phyloP scores from a whole-genome alignment of 2,888 invertebrate genomes.

The Noctua comes region DNA sequence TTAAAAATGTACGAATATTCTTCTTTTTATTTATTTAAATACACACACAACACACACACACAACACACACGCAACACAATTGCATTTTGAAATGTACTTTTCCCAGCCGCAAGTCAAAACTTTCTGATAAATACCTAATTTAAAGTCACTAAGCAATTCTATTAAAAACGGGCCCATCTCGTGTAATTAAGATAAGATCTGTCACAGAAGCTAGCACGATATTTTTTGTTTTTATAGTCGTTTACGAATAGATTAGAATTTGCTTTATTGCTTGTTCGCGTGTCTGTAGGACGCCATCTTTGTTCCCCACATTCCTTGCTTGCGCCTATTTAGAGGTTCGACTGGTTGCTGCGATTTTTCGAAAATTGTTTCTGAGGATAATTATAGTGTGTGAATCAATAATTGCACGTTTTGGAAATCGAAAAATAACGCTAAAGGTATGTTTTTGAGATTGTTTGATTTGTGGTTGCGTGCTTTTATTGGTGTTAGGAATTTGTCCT shows the following conservation, averaged over 20 bases:
- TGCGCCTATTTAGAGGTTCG: constrained; percentile 61
- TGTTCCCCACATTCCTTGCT: constrained; percentile 69
- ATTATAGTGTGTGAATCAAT: constrained; percentile 47
- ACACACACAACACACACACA: too few relatives aligned
- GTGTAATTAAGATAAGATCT: constrained; percentile 75
- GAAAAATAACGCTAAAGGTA: constrained; percentile 18
- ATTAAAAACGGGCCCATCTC: constrained; percentile 66
- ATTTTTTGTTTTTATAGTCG: constrained; percentile 68
- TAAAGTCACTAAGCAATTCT: constrained; percentile 62
- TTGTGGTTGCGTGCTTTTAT: constrained; percentile 25
- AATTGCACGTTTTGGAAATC: constrained; percentile 60
- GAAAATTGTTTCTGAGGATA: constrained; percentile 51
- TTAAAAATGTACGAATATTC: not conserved
- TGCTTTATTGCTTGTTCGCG: constrained; percentile 81
- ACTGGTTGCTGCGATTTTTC: constrained; percentile 44
- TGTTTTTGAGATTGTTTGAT: constrained; percentile 19
- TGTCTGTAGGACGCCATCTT: constrained; percentile 73
- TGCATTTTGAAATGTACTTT: not conserved
- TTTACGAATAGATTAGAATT: constrained; percentile 77
- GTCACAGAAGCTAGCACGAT: constrained; percentile 61
- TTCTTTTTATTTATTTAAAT: not conserved
- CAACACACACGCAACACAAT: not conserved
- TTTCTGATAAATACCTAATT: constrained; percentile 37
- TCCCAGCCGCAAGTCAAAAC: constrained; percentile 32
- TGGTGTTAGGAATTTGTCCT: constrained; percentile 20